Base-by-base conservation (phyloP, 2,113 vertebrate genomes). In the Dinomys branickii region DNA sequence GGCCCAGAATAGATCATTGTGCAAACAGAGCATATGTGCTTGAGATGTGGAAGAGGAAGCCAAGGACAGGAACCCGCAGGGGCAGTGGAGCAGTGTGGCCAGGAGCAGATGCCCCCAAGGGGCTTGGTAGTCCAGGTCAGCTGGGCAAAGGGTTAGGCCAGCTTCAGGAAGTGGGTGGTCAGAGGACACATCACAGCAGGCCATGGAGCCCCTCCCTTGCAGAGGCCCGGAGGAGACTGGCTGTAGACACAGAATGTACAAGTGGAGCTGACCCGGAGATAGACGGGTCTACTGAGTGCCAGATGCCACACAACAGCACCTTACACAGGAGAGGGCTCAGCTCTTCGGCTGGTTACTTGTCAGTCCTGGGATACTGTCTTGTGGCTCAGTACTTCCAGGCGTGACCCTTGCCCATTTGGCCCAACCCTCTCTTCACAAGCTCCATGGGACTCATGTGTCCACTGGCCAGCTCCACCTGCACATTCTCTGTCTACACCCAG, bases 1-100 rank as follows among this genome's bases (percentile, higher is more conserved):
- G 61, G 88, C 93, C 85, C 83, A 30, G 54, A 82, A 91, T 35
- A 75, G 63, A 6, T 61, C 90, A 93, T 41, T 93, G 89, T 97
- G 83, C 94, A 89, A 87, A 87, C 69, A 87, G 26, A 50, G 54
- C 5, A 20, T 58, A 20, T 56, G 80, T 96, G 88, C 90, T 19
- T 82, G 52, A n/a, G 80, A 65, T 28, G 0, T 44, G 50, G 92
- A 50, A 88, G 89, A 85, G 13, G 38, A 85, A 83, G 56, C 85
- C 69, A 13, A 17, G n/a, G 38, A 20, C 83, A 86, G 95, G 94
- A 94, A 96, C 61, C 63, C 8, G 1, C 38, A 13, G 6, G 65
- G 85, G 35, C 87, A 0, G 2, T 10, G 1, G 71, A 87, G 94
- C 81, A 41, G 94, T 85, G 84, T 63, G 61, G 41, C 30, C 16